Evolutionary conservation across 2,113 vertebrate genomes (phyloP), one percentile per base, ranked within the genome.

Genomic region (Hystrix brachyura): DNA sequence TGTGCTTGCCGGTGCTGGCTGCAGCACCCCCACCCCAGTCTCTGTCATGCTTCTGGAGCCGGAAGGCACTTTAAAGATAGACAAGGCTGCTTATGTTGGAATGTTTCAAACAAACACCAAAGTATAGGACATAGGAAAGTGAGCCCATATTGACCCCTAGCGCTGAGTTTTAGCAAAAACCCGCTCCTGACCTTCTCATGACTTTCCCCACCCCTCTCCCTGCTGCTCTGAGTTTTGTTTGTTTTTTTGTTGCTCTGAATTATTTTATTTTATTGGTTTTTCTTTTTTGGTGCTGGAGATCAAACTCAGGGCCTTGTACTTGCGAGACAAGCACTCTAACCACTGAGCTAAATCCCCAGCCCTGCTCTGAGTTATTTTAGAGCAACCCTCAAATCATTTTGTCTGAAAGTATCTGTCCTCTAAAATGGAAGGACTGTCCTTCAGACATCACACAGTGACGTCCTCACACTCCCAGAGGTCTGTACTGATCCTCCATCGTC

Each of bases 41-140:
- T 14, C 62, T 46, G 27, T 65, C 13, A 10, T 43, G 11, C 59
- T 60, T 38, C 48, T 21, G 53, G 59, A 1, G 0, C 46, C 60
- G 21, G 4, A 60, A n/a, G 32, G n/a, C 82, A 7, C 67, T 62
- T 53, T 60, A 72, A 90, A 89, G 89, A 76, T 48, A 90, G 94
- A 67, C 23, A 89, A 48, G 67, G 34, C 65, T 72, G 38, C 65
- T 90, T 53, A n/a, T 80, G 38, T 46, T 32, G 34, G 48, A 65
- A 65, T 21, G 2, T 76, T 69, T 46, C 43, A 48, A 71, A 53
- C 23, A 65, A 81, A 67, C 29, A 29, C 27, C 3, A 0, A 32
- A 55, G 29, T 69, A 0, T 4, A 5, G 25, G 17, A 43, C 7
- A 0, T 0, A 18, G 78, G 64, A 85, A 43, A 19, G 23, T 43